phyloP scores from a whole-genome alignment of 2,113 vertebrate species.

The Piprites chloris region DNA sequence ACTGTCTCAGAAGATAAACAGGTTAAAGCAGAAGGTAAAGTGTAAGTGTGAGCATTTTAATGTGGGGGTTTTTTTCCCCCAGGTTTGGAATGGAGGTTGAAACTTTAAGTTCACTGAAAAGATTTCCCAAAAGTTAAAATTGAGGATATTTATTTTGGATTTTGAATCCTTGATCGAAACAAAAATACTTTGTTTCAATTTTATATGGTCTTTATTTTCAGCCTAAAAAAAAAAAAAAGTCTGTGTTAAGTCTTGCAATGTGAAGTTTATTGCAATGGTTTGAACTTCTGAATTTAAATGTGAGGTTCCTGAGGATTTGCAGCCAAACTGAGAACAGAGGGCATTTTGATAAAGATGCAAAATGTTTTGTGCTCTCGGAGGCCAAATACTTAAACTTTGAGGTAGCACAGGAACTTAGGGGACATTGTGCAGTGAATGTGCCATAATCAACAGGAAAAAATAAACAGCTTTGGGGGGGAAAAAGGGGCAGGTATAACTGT shows the following conservation, averaged over 20 bases:
- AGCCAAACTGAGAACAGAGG: background rate
- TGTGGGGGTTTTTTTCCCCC: rapidly evolving
- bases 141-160: background rate
- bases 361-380: background rate
- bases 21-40: background rate
- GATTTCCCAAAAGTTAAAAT: background rate
- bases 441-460: background rate
- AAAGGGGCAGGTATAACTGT: background rate
- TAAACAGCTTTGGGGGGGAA: background rate
- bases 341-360: background rate
- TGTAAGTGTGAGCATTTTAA: background rate
- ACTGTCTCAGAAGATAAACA: background rate
- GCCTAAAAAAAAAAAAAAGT: background rate
- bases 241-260: background rate
- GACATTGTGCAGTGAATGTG: background rate
- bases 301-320: background rate
- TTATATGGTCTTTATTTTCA: background rate
- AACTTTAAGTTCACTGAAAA: background rate
- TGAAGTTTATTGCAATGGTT: background rate
- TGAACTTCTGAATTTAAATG: background rate
- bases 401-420: background rate
- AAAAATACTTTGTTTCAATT: background rate
- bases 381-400: background rate
- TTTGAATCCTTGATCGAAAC: background rate
- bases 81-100: background rate